A percentile compares a stretch with the other conserved stretches of the same genome.
phyloP scores from a whole-genome alignment of 2,888 invertebrate genomes.

The Muschampia plurimacula region DNA sequence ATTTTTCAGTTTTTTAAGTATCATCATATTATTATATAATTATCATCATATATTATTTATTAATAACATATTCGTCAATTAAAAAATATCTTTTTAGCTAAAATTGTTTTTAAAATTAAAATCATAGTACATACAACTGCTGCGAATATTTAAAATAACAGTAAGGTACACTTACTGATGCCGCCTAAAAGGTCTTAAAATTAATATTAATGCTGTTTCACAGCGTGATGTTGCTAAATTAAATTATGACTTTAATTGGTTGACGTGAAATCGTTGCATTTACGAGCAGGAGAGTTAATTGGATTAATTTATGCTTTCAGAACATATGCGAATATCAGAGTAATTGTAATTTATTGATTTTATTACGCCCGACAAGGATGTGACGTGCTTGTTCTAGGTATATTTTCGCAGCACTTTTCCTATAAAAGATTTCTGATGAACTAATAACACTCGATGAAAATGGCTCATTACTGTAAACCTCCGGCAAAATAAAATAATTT shows the following conservation, averaged over 20 bases:
- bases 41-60: no score
- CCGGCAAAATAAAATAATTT: no score
- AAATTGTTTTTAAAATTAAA: not conserved
- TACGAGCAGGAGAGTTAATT: slow-evolving; percentile 57
- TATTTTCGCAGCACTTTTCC: not conserved
- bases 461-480: not conserved
- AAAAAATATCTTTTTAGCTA: no score
- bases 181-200: slow-evolving; percentile 43
- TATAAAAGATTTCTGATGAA: not conserved
- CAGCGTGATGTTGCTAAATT: slow-evolving; percentile 59
- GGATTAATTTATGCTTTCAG: slow-evolving; percentile 56
- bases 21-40: no score
- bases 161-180: slow-evolving; percentile 27
- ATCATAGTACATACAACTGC: not conserved
- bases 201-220: slow-evolving; percentile 51
- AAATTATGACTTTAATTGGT: slow-evolving; percentile 59
- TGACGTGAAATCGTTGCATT: slow-evolving; percentile 62
- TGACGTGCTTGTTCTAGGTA: not conserved
- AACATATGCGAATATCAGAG: slow-evolving; percentile 48
- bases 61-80: no score
- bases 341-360: slow-evolving; percentile 47
- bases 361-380: slow-evolving; percentile 35
- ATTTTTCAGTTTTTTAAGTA: no score
- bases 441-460: not conserved
- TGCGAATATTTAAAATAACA: slow-evolving; percentile 16